These are phyloP conservation scores for Argyrosomus japonicus DNA, from an alignment of 2,113 vertebrate genomes.

Conservation along the genomic window DNA sequence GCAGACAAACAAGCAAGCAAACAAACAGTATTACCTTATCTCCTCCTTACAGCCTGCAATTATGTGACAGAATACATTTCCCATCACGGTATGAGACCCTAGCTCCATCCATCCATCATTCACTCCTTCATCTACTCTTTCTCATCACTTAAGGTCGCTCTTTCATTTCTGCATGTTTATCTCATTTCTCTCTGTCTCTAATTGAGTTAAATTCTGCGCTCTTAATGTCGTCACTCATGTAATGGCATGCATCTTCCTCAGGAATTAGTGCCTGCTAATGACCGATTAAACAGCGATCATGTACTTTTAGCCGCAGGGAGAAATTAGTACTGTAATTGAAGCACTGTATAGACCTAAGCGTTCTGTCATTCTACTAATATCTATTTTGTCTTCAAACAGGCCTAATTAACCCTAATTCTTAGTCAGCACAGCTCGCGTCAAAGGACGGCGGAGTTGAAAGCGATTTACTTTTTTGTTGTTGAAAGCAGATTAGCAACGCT, in stretches of 20 bases:
- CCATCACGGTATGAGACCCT: constrained; percentile 22
- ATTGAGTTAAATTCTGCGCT: constrained; percentile 20
- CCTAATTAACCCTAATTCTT: constrained; percentile 65
- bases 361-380: constrained; percentile 38
- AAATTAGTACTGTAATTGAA: constrained; percentile 46
- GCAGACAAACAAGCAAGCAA: constrained; percentile 24
- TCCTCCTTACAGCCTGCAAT: constrained; percentile 33
- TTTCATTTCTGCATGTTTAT: constrained; percentile 31
- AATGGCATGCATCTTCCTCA: constrained; percentile 37
- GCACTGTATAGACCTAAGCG: constrained; percentile 30
- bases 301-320: constrained; percentile 51
- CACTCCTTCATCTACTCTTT: constrained; percentile 9
- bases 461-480: constrained; percentile 23
- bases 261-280: constrained; percentile 61
- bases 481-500: constrained; percentile 41
- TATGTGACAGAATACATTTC: constrained; percentile 19
- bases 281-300: constrained; percentile 53
- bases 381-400: constrained; percentile 44
- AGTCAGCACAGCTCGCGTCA: constrained; percentile 37
- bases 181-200: constrained; percentile 27
- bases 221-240: constrained; percentile 45
- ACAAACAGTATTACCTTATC: constrained; percentile 51
- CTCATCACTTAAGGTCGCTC: constrained; percentile 21
- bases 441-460: constrained; percentile 32
- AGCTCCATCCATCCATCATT: background rate